These are phyloP conservation scores for Eustalomyia histrio DNA, from an alignment of 2,888 invertebrate species.

Conservation along the genomic window DNA sequence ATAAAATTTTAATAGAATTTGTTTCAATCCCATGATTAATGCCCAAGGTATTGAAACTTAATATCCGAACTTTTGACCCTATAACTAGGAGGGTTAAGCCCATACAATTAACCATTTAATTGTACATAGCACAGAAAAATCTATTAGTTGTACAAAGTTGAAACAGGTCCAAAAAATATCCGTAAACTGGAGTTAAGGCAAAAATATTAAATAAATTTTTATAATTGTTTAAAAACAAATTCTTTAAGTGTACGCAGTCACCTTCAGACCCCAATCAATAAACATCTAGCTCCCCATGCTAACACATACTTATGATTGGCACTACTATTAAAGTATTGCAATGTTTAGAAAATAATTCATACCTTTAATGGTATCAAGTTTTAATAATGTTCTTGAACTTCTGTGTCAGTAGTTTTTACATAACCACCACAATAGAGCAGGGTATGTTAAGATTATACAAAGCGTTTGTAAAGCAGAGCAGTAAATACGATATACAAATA, in stretches of 20 bases:
- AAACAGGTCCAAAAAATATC: no score
- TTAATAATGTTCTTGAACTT: slow-evolving; percentile 45
- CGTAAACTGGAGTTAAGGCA: no score
- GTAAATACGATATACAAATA: neutral
- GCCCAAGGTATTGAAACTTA: no score
- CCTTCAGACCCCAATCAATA: neutral
- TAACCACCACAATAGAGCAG: neutral
- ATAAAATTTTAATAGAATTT: no score
- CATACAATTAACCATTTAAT: no score
- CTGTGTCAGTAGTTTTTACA: slow-evolving; percentile 21
- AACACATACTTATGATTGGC: neutral
- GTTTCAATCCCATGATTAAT: no score
- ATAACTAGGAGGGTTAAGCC: no score
- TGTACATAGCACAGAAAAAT: no score
- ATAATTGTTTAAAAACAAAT: neutral
- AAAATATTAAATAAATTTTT: no score
- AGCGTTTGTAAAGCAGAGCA: neutral
- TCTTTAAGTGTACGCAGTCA: slow-evolving; percentile 30
- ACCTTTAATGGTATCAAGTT: slow-evolving; percentile 40
- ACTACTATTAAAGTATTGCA: neutral
- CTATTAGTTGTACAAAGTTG: no score
- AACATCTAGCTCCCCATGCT: neutral
- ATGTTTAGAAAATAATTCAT: slow-evolving; percentile 23
- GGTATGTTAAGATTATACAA: slow-evolving; percentile 11
- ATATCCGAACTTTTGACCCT: no score